A percentile compares a stretch with the other conserved stretches of the same genome.
phyloP scores from a whole-genome alignment of 2,797 vertebrate species.

The Numenius phaeopus region DNA sequence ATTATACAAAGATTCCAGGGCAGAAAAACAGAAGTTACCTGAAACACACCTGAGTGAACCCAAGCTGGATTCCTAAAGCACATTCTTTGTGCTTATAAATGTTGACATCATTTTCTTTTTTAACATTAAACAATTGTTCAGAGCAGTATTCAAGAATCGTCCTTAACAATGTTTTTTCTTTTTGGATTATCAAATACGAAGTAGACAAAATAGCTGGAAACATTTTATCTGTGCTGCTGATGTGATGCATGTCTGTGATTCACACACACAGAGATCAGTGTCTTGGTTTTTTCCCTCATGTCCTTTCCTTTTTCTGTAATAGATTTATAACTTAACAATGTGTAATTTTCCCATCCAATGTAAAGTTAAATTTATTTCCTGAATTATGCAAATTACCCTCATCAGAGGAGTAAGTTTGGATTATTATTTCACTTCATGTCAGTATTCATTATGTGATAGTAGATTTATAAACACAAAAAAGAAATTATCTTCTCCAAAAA shows the following conservation, averaged over 20 bases:
- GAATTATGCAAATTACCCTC: background rate
- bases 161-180: background rate
- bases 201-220: background rate
- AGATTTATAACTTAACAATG: background rate
- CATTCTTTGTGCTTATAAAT: background rate
- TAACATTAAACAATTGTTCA: background rate
- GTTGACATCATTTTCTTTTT: background rate
- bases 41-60: background rate
- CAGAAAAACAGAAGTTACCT: background rate
- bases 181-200: background rate
- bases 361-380: background rate
- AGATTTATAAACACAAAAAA: background rate
- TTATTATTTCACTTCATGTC: background rate
- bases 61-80: background rate
- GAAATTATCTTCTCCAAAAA: background rate
- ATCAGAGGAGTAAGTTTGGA: background rate
- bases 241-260: background rate
- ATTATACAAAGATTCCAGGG: background rate
- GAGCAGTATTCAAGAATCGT: background rate
- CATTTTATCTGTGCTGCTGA: background rate
- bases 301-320: background rate
- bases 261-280: too few relatives aligned
- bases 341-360: background rate
- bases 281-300: rapidly evolving
- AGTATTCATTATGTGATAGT: background rate